Percentiles rank a stretch among this genome's conserved stretches.
These are phyloP conservation scores for Ochotona princeps DNA, from an alignment of 2,113 vertebrate species.

Conservation along the genomic window DNA sequence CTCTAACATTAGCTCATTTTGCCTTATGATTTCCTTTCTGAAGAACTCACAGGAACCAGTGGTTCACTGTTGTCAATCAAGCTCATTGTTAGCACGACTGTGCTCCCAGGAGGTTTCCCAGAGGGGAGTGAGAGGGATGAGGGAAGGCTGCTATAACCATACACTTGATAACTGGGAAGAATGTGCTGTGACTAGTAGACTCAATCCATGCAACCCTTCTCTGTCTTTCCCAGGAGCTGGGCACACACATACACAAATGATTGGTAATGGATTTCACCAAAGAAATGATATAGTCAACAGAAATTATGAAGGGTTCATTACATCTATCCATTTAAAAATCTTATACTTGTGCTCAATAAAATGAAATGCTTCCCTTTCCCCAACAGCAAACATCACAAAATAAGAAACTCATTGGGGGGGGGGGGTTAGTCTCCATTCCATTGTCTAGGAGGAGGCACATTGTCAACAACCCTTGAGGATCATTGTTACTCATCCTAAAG, in stretches of 20 bases:
- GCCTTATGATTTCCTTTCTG: not conserved
- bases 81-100: not conserved
- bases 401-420: not conserved
- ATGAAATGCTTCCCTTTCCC: slow-evolving; percentile 2
- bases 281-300: not conserved
- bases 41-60: not conserved
- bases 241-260: not conserved
- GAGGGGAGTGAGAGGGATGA: not conserved
- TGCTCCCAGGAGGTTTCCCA: not conserved
- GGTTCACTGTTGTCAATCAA: not conserved
- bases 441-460: not conserved
- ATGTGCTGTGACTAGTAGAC: not conserved
- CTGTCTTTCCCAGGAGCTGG: not conserved
- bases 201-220: not conserved
- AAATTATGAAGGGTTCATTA: not conserved
- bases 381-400: slow-evolving; percentile 3
- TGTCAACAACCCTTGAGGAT: slow-evolving; percentile 16
- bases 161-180: not conserved
- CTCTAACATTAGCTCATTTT: not conserved
- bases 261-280: not conserved
- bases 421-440: not conserved
- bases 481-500: not conserved
- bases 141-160: not conserved
- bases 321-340: not conserved
- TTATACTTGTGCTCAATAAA: not conserved